These are phyloP conservation scores for Gnathonemus longibarbis DNA, from an alignment of 2,113 vertebrate species.

Conservation along the genomic window DNA sequence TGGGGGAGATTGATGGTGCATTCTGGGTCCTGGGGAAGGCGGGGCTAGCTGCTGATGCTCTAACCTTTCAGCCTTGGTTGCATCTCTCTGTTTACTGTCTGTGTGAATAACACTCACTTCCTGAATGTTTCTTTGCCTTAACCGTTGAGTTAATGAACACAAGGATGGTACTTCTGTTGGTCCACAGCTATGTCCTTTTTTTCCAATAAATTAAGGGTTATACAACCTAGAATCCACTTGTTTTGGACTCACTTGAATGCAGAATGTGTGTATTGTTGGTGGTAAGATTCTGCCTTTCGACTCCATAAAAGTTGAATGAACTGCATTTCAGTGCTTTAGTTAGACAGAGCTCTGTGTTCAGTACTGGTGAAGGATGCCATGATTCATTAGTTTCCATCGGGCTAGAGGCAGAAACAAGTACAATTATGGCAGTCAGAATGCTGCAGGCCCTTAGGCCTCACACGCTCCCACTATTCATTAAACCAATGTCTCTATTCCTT, in stretches of 20 bases:
- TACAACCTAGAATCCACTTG: neutral
- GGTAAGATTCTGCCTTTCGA: neutral
- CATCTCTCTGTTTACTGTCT: neutral
- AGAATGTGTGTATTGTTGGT: neutral
- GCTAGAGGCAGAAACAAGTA: neutral
- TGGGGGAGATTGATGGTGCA: neutral
- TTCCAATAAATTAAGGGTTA: neutral
- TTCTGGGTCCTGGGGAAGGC: neutral
- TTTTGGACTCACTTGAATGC: neutral
- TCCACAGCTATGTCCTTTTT: neutral
- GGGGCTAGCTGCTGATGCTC: neutral
- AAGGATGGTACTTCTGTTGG: neutral
- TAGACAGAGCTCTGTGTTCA: neutral
- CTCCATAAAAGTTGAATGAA: neutral
- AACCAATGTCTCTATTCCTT: neutral
- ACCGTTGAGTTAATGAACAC: neutral
- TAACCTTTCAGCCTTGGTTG: neutral
- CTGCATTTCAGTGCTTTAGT: neutral
- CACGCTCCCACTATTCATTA: neutral
- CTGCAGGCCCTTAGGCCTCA: neutral
- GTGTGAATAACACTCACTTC: neutral
- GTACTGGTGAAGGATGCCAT: neutral
- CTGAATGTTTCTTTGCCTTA: constrained; percentile 18
- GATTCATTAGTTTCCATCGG: neutral
- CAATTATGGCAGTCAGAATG: neutral